Conservation (phyloP, 1,140 invertebrate genomes). For the Solen grandis region DNA sequence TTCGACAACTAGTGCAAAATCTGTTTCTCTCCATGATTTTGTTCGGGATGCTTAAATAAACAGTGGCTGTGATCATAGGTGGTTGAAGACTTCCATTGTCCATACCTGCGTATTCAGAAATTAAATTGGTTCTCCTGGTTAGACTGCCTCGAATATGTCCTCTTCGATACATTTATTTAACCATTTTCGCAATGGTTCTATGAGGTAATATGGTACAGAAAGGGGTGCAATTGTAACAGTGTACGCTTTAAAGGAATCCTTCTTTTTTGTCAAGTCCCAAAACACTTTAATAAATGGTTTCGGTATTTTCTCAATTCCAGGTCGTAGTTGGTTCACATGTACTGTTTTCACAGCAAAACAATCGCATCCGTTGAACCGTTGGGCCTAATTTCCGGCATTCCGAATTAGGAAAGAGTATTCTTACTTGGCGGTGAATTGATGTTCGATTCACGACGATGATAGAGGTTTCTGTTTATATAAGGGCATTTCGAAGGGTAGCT, state of each 20-base stretch:
- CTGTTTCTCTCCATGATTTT: slow-evolving; percentile 46
- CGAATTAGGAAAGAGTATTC: background rate
- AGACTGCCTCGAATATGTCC: slow-evolving; percentile 5
- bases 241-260: slow-evolving; percentile 3
- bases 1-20: slow-evolving; percentile 35
- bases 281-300: background rate
- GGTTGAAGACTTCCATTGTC: slow-evolving; percentile 35
- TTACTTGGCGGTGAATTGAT: background rate
- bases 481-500: too few relatives aligned
- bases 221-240: slow-evolving; percentile 4
- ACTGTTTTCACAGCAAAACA: background rate
- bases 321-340: background rate
- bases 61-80: slow-evolving; percentile 52
- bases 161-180: slow-evolving; percentile 22
- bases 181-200: slow-evolving; percentile 5
- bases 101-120: slow-evolving; percentile 19
- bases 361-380: background rate
- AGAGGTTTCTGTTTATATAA: background rate
- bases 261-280: slow-evolving; percentile 2
- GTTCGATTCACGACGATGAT: background rate
- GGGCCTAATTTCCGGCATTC: background rate
- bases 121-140: slow-evolving; percentile 19
- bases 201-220: slow-evolving; percentile 20
- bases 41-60: slow-evolving; percentile 51
- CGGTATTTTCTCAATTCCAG: background rate